phyloP scores from a whole-genome alignment of 1,140 invertebrate species.

The Drosophila novamexicana region DNA sequence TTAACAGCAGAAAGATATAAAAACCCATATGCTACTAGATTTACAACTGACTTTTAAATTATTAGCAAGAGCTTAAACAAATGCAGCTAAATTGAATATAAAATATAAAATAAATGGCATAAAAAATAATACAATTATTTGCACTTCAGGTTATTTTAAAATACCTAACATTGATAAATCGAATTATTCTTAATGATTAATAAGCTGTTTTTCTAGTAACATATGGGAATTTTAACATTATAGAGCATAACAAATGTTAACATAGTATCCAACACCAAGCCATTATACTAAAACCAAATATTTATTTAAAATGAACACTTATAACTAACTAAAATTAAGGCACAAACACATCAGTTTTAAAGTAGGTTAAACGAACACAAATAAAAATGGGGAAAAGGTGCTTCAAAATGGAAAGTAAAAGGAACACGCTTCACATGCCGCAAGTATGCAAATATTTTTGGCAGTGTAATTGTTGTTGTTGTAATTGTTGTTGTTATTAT shows the following conservation, averaged over 20 bases:
- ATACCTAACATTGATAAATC: no score
- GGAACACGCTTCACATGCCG: constrained; percentile 16
- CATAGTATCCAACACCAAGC: constrained; percentile 4
- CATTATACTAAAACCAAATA: constrained; percentile 2
- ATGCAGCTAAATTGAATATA: not conserved
- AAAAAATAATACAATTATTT: constrained; percentile 38
- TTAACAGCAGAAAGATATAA: constrained; percentile 3
- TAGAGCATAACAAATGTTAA: constrained; percentile 2
- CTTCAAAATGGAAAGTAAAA: not conserved
- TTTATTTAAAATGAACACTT: constrained; percentile 10
- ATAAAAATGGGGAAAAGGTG: not conserved
- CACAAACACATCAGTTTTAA: constrained; percentile 5
- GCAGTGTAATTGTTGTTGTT: constrained; percentile 30
- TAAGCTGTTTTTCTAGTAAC: not conserved
- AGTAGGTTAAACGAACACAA: constrained; percentile 3
- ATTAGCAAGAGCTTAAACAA: not conserved
- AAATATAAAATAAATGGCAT: constrained; percentile 14
- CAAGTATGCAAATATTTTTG: constrained; percentile 19
- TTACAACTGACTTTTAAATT: not conserved
- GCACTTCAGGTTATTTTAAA: no score
- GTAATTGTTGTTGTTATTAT: constrained; percentile 25
- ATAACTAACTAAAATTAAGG: constrained; percentile 22
- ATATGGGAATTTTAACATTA: not conserved
- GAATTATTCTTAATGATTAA: no score
- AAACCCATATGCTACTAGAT: not conserved